These are phyloP conservation scores for Sprattus sprattus DNA, from an alignment of 2,113 vertebrate species.

Conservation along the genomic window DNA sequence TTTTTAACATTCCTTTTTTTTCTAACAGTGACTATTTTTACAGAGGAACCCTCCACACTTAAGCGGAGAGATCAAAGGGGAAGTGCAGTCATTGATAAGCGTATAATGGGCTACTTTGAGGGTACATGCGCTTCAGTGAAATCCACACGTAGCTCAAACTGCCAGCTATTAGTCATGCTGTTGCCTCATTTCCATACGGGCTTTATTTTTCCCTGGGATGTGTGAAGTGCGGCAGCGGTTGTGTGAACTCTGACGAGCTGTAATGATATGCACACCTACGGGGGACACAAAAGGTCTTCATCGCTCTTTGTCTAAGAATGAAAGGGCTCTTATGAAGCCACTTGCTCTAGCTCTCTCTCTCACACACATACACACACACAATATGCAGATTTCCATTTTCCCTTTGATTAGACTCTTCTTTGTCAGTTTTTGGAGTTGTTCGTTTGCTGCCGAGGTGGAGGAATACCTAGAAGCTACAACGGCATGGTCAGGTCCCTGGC, in stretches of 20 bases:
- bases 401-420: slow-evolving; percentile 49
- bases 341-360: not conserved
- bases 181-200: slow-evolving; percentile 64
- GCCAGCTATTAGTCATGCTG: slow-evolving; percentile 64
- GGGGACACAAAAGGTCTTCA: slow-evolving; percentile 58
- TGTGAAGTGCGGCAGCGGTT: slow-evolving; percentile 49
- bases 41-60: slow-evolving; percentile 49
- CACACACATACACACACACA: not conserved
- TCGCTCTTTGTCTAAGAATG: slow-evolving; percentile 49
- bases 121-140: slow-evolving; percentile 54
- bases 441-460: not conserved
- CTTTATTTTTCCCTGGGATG: slow-evolving; percentile 58
- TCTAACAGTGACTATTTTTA: slow-evolving; percentile 14
- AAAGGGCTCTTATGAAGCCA: slow-evolving; percentile 51
- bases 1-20: slow-evolving; percentile 4
- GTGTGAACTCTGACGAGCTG: slow-evolving; percentile 44
- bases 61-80: slow-evolving; percentile 58
- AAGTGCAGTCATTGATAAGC: slow-evolving; percentile 60
- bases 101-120: slow-evolving; percentile 64
- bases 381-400: slow-evolving; percentile 40
- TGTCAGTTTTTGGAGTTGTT: slow-evolving; percentile 23
- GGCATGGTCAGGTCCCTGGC: not conserved
- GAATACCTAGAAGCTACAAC: not conserved
- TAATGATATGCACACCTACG: slow-evolving; percentile 69
- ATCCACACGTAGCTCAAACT: slow-evolving; percentile 56